phyloP scores from a whole-genome alignment of 1,140 invertebrate genomes.

The Agraylea sexmaculata region DNA sequence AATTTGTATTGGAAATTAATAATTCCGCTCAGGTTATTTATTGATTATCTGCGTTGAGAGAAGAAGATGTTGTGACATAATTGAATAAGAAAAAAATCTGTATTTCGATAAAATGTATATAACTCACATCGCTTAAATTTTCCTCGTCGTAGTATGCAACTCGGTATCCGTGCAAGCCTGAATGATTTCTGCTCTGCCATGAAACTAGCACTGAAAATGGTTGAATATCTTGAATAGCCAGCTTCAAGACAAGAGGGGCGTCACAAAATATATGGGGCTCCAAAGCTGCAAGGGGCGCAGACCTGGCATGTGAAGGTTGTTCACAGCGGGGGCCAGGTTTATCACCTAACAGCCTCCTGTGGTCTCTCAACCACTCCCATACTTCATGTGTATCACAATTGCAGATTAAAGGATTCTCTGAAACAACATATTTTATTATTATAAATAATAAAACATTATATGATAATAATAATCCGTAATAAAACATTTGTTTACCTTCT shows the following conservation, averaged over 20 bases:
- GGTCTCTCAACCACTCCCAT: conserved; percentile 80
- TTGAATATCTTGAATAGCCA: conserved; percentile 79
- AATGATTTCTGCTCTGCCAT: conserved; percentile 82
- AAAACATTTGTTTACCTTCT: conserved; percentile 49
- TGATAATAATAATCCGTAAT: conserved; percentile 10
- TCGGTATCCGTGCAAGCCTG: conserved; percentile 72
- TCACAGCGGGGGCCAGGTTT: conserved; percentile 57
- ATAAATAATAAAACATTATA: conserved; percentile 3
- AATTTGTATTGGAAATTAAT: too few species aligned
- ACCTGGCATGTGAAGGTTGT: conserved; percentile 62
- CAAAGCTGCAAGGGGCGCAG: conserved; percentile 61
- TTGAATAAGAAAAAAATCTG: too few species aligned
- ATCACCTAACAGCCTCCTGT: conserved; percentile 54
- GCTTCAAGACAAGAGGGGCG: conserved; percentile 62
- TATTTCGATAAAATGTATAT: too few species aligned
- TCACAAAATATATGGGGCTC: conserved; percentile 72
- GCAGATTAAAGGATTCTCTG: conserved; percentile 75
- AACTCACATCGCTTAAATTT: conserved; percentile 31
- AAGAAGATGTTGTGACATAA: too few species aligned
- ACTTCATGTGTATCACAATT: conserved; percentile 73
- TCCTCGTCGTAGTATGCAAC: conserved; percentile 73
- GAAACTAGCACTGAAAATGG: conserved; percentile 77
- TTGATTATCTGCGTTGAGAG: too few species aligned
- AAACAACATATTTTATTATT: conserved; percentile 15
- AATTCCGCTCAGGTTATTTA: too few species aligned